A percentile compares a stretch with the other conserved stretches of the same genome.
phyloP scores from a whole-genome alignment of 2,113 vertebrate species.

The Sinocyclocheilus anshuiensis region DNA sequence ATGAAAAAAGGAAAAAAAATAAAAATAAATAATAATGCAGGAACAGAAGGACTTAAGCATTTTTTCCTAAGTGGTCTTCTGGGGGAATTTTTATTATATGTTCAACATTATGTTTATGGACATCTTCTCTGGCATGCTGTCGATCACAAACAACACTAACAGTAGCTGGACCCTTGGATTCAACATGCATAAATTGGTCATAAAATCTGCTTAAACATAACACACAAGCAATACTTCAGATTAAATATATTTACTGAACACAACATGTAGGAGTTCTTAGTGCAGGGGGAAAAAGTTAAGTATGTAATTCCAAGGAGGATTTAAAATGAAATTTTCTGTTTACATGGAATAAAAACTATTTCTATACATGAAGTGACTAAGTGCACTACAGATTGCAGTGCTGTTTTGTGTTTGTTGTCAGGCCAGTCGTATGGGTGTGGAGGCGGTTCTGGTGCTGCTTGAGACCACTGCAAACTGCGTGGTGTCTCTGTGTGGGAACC shows the following conservation, averaged over 20 bases:
- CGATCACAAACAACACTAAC: neutral
- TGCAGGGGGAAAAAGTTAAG: neutral
- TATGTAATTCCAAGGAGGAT: neutral
- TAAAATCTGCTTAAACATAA: neutral
- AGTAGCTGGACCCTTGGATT: neutral
- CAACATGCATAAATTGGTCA: neutral
- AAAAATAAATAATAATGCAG: neutral
- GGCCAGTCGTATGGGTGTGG: slow-evolving; percentile 97
- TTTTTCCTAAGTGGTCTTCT: neutral
- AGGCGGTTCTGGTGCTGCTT: slow-evolving; percentile 83
- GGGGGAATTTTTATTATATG: neutral
- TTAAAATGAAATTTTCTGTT: neutral
- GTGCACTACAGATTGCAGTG: neutral
- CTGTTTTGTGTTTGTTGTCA: slow-evolving; percentile 61
- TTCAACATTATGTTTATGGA: neutral
- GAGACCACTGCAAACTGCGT: slow-evolving; percentile 79
- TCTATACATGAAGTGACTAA: neutral
- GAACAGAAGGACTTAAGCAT: neutral
- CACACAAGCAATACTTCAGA: neutral
- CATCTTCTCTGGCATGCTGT: neutral
- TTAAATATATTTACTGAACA: neutral
- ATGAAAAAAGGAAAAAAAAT: no score
- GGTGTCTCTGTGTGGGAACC: slow-evolving; percentile 78
- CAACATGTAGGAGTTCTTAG: neutral
- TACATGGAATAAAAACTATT: neutral